These are phyloP conservation scores for Thereva unica DNA, from an alignment of 2,888 invertebrate genomes.

Conservation along the genomic window DNA sequence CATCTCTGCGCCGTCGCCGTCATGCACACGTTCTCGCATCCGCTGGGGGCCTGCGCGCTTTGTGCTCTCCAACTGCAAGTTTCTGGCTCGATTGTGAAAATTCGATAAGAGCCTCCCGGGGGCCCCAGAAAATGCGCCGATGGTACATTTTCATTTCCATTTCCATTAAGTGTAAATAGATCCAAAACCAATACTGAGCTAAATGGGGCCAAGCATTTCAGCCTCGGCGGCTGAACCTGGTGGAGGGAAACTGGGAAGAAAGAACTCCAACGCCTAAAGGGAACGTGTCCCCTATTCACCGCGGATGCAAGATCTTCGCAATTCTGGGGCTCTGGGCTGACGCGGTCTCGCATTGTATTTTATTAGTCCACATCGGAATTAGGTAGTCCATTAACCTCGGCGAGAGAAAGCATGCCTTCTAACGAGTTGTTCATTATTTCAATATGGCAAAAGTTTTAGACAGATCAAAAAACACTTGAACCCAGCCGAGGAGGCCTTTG, in stretches of 20 bases:
- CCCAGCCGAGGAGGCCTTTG: too few species aligned
- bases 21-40: conserved; percentile 6
- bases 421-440: conserved; percentile 22
- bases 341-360: conserved; percentile 7
- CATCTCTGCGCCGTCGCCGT: conserved; percentile 25
- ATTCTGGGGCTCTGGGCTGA: not conserved
- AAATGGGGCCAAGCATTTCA: conserved; percentile 8
- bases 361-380: conserved; percentile 41
- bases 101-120: conserved; percentile 14
- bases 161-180: conserved; percentile 2
- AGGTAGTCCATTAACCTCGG: conserved; percentile 44
- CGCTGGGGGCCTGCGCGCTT: too few species aligned
- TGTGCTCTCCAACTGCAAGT: conserved; percentile 2
- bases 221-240: not conserved
- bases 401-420: conserved; percentile 43
- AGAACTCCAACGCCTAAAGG: conserved; percentile 23
- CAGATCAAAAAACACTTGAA: too few species aligned
- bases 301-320: conserved; percentile 10
- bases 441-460: conserved; percentile 28
- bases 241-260: conserved; percentile 6
- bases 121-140: not conserved
- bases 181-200: not conserved
- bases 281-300: conserved; percentile 15
- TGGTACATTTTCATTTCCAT: conserved; percentile 12
- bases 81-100: conserved; percentile 21